phyloP scores from a whole-genome alignment of 2,797 vertebrate species.

The Taenioides sp. region DNA sequence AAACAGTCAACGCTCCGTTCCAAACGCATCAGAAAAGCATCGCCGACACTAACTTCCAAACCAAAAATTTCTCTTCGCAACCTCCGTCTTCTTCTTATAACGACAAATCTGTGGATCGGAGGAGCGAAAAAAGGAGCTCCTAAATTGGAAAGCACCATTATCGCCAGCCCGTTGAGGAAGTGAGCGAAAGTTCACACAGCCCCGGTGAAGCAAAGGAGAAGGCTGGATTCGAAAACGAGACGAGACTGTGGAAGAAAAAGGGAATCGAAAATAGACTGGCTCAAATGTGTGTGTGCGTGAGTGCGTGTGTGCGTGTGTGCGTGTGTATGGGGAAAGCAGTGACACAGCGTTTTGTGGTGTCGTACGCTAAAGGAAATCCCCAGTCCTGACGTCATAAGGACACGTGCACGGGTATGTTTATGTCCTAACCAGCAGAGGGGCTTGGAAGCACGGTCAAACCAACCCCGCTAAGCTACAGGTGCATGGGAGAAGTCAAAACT shows the following conservation, averaged over 20 bases:
- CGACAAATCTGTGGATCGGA: not conserved
- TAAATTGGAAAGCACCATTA: slow-evolving; percentile 12
- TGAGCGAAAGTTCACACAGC: slow-evolving; percentile 53
- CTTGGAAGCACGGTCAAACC: slow-evolving; percentile 49
- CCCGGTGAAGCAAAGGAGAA: slow-evolving; percentile 18
- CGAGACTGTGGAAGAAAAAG: slow-evolving; percentile 24
- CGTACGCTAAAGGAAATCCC: slow-evolving; percentile 74
- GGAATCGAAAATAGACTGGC: slow-evolving; percentile 47
- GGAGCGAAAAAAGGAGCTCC: slow-evolving; percentile 14
- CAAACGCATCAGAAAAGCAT: not conserved
- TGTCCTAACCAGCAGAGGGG: slow-evolving; percentile 40
- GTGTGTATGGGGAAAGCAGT: slow-evolving; percentile 52
- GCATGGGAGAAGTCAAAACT: not conserved
- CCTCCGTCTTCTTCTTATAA: slow-evolving; percentile 9
- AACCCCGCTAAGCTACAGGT: slow-evolving; percentile 28
- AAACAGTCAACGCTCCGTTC: slow-evolving; percentile 17
- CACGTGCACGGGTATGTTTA: slow-evolving; percentile 63
- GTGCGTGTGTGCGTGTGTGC: slow-evolving; percentile 45
- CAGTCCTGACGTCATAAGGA: slow-evolving; percentile 71
- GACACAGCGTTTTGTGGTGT: slow-evolving; percentile 76
- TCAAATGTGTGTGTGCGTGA: slow-evolving; percentile 28
- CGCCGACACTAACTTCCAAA: slow-evolving; percentile 2
- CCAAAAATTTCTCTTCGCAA: not conserved
- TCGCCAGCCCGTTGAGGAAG: slow-evolving; percentile 25
- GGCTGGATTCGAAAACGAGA: slow-evolving; percentile 18